Base-by-base conservation (phyloP, 2,113 vertebrate species). In the Fukomys damarensis region DNA sequence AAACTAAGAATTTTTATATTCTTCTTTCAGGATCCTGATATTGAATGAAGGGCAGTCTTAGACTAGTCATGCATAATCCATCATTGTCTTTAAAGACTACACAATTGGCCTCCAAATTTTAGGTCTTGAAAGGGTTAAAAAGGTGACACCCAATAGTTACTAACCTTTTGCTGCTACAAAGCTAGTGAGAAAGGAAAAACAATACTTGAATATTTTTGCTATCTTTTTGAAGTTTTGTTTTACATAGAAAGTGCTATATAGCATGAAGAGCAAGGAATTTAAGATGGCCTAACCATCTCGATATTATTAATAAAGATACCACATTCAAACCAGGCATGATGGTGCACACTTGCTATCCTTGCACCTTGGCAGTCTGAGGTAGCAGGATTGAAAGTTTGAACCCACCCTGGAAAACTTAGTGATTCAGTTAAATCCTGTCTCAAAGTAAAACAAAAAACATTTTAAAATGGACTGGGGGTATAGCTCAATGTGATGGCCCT, bases 1-100 rank as follows among this genome's bases (percentile, higher is more conserved):
- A 89, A 94, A 66, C 43, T 28, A 86, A 87, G 22, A 11, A 11
- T 91, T 86, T 95, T 84, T 70, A 7, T 86, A 28, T 68, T 79
- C 54, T 91, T 95, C 84, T 91, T 49, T 84, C 49, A 58, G 76
- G 59, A 77, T 79, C 4, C 13, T 72, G 20, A 54, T 95, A 86
- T 3, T 32, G 35, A 95, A 86, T 86, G 28, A 86, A 72, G 35
- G 35, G 76, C 10, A 89, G 16, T 16, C 20, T 93, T 89, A n/a
- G 46, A 26, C 41, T 46, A 30, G 28, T 70, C 61, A 56, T 24
- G 4, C 24, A 80, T 90, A 72, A 86, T 72, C 46, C 56, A 58
- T 58, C 30, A 65, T 38, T 63, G 85, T 59, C 63, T 89, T 61
- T 20, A 49, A 49, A 49, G 54, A 93, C 89, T 72, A 52, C 28